phyloP scores from a whole-genome alignment of 2,113 vertebrate species.

The Lophotis ruficrista region DNA sequence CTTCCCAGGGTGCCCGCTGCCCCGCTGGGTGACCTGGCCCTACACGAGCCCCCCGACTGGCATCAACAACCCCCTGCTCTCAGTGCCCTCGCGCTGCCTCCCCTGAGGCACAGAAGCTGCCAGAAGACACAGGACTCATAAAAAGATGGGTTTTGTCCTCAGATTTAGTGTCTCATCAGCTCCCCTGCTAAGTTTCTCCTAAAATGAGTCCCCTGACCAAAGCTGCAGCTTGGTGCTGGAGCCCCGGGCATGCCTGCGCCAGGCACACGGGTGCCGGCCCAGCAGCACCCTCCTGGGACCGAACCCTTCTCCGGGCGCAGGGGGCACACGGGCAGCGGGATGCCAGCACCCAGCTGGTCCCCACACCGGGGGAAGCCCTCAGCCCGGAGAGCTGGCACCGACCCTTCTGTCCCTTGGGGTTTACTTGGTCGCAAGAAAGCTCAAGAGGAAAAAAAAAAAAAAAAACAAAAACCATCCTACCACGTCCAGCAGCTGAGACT shows the following conservation, averaged over 20 bases:
- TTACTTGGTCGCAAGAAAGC: neutral
- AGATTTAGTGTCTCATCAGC: neutral
- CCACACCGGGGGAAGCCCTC: accelerated
- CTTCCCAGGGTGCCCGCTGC: neutral
- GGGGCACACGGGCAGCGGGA: accelerated
- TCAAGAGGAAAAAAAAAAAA: neutral
- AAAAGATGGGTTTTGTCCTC: neutral
- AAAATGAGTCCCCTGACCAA: neutral
- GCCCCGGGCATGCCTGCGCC: neutral
- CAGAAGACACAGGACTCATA: neutral
- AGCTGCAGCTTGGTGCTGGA: accelerated
- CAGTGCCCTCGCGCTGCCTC: neutral
- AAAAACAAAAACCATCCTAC: neutral
- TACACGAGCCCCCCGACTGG: neutral
- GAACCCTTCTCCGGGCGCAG: neutral
- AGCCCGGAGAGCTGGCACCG: accelerated
- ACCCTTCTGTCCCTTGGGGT: neutral
- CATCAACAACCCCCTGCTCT: neutral
- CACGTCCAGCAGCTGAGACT: neutral
- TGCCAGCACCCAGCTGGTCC: neutral
- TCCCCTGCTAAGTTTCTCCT: neutral
- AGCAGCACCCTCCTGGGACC: neutral
- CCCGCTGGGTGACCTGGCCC: neutral
- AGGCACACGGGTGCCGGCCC: neutral
- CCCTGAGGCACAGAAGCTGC: neutral